Evolutionary conservation across 2,888 invertebrate genomes (phyloP).

Genomic region (Epirrhoe tristata): DNA sequence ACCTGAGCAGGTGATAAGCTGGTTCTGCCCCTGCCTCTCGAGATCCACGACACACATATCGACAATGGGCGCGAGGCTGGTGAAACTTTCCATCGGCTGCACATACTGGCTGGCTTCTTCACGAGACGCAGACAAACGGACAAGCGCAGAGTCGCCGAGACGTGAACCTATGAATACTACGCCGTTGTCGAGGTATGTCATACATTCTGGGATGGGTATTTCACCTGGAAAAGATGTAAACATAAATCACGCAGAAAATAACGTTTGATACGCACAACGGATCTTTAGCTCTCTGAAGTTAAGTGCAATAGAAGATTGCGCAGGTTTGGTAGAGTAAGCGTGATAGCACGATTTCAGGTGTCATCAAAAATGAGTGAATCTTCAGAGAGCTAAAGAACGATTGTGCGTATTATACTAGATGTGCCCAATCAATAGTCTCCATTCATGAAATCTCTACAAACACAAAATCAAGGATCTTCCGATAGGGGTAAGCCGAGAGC

Average conservation of each 20-base stretch:
- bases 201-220: conserved; percentile 97
- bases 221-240: conserved; percentile 84
- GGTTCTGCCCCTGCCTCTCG: conserved; percentile 98
- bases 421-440: too few species aligned
- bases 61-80: conserved; percentile 98
- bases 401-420: too few species aligned
- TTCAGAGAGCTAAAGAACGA: too few species aligned
- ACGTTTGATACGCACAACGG: too few species aligned
- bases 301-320: too few species aligned
- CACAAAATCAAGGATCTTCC: too few species aligned
- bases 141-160: conserved; percentile 97
- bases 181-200: conserved; percentile 99
- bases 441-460: too few species aligned
- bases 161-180: conserved; percentile 98
- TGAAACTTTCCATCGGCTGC: conserved; percentile 97
- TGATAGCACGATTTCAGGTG: too few species aligned
- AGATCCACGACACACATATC: conserved; percentile 99
- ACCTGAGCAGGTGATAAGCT: conserved; percentile 98
- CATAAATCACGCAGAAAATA: background rate
- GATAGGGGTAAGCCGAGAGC: too few species aligned
- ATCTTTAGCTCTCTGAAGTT: too few species aligned
- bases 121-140: conserved; percentile 93
- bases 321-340: too few species aligned
- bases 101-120: conserved; percentile 96
- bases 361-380: too few species aligned